Evolutionary conservation across 2,113 vertebrate genomes (phyloP), one percentile per base, ranked within the genome.

Genomic region (Colistium nudipinnis): DNA sequence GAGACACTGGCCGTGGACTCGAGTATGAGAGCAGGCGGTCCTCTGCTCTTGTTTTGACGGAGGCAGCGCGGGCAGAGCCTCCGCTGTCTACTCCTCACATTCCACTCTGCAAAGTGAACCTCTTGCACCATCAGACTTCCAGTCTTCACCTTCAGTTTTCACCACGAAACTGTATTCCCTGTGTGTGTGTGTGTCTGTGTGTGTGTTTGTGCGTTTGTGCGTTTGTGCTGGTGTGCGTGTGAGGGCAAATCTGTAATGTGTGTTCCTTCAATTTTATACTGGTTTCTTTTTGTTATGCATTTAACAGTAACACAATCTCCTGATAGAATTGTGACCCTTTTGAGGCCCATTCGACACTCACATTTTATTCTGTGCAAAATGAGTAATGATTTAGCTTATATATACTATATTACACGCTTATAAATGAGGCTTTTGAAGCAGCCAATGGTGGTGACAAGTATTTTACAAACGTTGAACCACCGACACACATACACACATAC

Each of bases 41-140:
- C 62, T 52, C 61, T 31, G 19, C 59, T 53, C 55, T 65, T 85
- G 74, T 84, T 89, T 71, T 86, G 72, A 84, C 53, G 49, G 68
- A 80, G 55, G 39, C 31, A 16, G 56, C 10, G 25, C 62, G 54
- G 62, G 44, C 59, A 76, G 53, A 31, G 48, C 52, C 74, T 68
- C 55, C 61, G 60, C 78, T 67, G 31, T 78, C 66, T 81, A 54
- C 64, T 77, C 64, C 57, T 74, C 78, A 65, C 65, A 74, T 84
- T 87, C 75, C 64, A 69, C 39, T 31, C 27, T 54, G 55, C 35
- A 60, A 28, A 60, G 22, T 39, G 53, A 74, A 54, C 38, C n/a
- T n/a, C n/a, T n/a, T n/a, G n/a, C n/a, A n/a, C n/a, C 70, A 31
- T 72, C 61, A 66, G 27, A 2, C 39, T 53, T 48, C 7, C 27